phyloP scores from a whole-genome alignment of 2,797 vertebrate species.

The Microctenopoma stevenorrisi region DNA sequence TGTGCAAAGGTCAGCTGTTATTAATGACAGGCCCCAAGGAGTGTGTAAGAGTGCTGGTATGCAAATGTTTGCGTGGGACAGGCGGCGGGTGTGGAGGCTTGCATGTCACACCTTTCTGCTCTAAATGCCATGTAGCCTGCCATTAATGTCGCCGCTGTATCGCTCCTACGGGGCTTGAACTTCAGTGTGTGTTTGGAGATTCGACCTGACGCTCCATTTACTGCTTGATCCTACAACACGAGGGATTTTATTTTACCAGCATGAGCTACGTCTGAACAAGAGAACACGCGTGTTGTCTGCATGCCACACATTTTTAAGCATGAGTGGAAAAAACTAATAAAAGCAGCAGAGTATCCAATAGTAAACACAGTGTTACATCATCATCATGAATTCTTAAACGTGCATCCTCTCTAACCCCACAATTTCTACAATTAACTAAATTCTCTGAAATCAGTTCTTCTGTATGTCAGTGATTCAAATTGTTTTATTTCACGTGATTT shows the following conservation, averaged over 20 bases:
- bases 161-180: constrained; percentile 32
- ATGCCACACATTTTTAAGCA: neutral
- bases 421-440: neutral
- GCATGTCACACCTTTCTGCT: constrained; percentile 81
- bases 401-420: neutral
- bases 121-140: constrained; percentile 71
- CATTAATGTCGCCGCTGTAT: constrained; percentile 58
- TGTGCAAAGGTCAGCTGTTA: constrained; percentile 78
- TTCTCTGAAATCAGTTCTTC: neutral
- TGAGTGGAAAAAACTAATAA: neutral
- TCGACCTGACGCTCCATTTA: constrained; percentile 44
- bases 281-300: neutral
- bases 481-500: too few species aligned
- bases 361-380: neutral
- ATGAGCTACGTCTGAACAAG: neutral
- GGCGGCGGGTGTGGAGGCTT: constrained; percentile 57
- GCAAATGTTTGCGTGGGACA: constrained; percentile 57
- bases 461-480: neutral
- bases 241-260: neutral
- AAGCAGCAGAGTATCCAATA: neutral
- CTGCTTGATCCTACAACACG: neutral
- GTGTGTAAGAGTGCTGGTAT: constrained; percentile 36
- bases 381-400: neutral
- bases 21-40: constrained; percentile 70
- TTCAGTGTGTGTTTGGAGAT: constrained; percentile 51